Percentiles rank a stretch among this genome's conserved stretches.
Conservation (phyloP, 2,797 vertebrate genomes). For the Pipistrellus kuhlii region DNA sequence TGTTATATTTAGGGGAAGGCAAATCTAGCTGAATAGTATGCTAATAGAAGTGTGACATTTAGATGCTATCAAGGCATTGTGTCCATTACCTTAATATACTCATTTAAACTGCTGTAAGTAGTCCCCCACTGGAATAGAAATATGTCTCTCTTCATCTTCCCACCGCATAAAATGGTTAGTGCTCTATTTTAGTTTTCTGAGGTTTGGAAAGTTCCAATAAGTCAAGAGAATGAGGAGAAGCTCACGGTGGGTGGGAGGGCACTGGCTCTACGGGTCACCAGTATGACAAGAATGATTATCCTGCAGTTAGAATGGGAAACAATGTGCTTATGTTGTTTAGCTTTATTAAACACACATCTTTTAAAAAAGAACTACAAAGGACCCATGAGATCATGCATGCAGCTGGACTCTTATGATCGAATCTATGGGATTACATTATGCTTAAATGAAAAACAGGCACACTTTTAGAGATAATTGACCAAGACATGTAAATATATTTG, state of each 20-base stretch:
- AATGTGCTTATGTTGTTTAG: conserved; percentile 77
- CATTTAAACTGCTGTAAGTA: neutral
- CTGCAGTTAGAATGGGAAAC: conserved; percentile 72
- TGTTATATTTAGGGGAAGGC: neutral
- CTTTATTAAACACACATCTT: conserved; percentile 67
- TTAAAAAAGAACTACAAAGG: conserved; percentile 71
- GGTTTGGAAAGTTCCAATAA: conserved; percentile 66
- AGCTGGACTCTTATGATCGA: conserved; percentile 82
- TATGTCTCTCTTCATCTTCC: conserved; percentile 31
- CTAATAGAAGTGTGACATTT: neutral
- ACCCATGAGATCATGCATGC: conserved; percentile 84
- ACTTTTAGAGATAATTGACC: conserved; percentile 77
- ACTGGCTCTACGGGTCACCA: conserved; percentile 51
- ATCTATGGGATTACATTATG: conserved; percentile 79
- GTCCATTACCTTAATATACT: neutral
- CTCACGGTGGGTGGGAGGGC: neutral
- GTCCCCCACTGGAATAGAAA: conserved; percentile 51
- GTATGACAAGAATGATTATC: conserved; percentile 65
- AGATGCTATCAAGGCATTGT: neutral
- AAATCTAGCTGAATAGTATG: neutral
- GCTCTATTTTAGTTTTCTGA: conserved; percentile 18
- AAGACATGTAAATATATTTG: conserved; percentile 87
- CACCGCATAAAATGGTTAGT: conserved; percentile 48
- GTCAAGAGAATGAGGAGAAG: conserved; percentile 57
- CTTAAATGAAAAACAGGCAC: conserved; percentile 83